Conservation (phyloP, 2,888 invertebrate species). For the Julus scandinavius region DNA sequence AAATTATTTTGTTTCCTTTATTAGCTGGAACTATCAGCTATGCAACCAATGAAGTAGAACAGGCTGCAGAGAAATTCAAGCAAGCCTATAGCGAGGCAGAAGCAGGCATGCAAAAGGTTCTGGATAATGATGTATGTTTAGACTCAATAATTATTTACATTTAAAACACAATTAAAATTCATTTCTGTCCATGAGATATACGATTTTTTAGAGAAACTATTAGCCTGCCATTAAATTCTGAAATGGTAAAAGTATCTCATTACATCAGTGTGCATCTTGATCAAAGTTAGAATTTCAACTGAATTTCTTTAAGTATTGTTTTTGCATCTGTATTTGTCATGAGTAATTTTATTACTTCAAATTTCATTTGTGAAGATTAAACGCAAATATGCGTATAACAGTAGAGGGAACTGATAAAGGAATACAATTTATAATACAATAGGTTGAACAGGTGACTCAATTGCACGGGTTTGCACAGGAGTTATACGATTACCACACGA, state of each 20-base stretch:
- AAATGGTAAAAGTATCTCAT: too few species aligned
- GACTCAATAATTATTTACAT: not conserved
- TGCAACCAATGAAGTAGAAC: constrained; percentile 96
- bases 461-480: constrained; percentile 95
- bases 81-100: constrained; percentile 97
- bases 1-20: not conserved
- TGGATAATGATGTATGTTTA: constrained; percentile 93
- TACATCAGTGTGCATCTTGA: too few species aligned
- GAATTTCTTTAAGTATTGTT: too few species aligned
- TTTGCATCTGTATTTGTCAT: too few species aligned
- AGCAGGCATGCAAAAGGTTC: constrained; percentile 98
- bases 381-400: too few species aligned
- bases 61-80: constrained; percentile 99
- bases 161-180: not conserved
- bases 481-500: constrained; percentile 94
- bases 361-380: too few species aligned
- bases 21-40: constrained; percentile 72
- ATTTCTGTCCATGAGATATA: not conserved
- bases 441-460: constrained; percentile 99
- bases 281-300: too few species aligned
- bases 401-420: too few species aligned
- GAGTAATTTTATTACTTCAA: too few species aligned
- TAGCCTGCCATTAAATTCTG: too few species aligned
- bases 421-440: constrained; percentile 59
- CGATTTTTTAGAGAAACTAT: not conserved